These are phyloP conservation scores for Mus spretus DNA, from an alignment of 2,797 vertebrate species.

Conservation along the genomic window DNA sequence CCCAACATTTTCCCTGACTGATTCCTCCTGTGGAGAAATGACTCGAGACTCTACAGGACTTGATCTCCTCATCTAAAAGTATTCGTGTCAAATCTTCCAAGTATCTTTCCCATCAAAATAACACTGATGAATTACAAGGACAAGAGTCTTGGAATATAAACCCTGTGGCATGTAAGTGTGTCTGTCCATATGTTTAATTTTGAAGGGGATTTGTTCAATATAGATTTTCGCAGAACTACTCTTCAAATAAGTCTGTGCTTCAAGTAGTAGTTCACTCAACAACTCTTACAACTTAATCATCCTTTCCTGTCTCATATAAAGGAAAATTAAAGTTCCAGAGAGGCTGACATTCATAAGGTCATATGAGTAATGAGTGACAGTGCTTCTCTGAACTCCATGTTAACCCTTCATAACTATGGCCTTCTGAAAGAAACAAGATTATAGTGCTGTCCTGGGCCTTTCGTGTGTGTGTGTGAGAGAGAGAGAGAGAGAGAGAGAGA, in stretches of 20 bases:
- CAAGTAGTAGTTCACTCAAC: neutral
- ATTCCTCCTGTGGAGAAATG: neutral
- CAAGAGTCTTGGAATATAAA: neutral
- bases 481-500: neutral
- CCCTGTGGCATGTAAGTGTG: neutral
- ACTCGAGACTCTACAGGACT: neutral
- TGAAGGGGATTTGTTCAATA: slow-evolving; percentile 28
- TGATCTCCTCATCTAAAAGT: neutral
- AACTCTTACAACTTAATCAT: neutral
- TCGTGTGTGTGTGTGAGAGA: neutral
- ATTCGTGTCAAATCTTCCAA: neutral
- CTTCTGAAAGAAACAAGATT: neutral
- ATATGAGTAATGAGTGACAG: neutral
- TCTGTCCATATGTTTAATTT: neutral
- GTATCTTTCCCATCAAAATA: neutral
- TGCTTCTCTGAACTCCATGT: neutral
- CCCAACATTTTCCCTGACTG: neutral
- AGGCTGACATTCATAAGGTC: neutral
- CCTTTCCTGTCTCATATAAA: neutral
- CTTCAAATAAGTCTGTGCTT: slow-evolving; percentile 27
- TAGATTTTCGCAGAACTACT: neutral
- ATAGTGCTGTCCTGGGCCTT: neutral
- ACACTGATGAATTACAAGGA: neutral
- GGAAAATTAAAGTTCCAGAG: slow-evolving; percentile 37
- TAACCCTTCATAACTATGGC: neutral